Percentiles rank a stretch among this genome's conserved stretches.
Conservation (phyloP, 2,888 invertebrate species). For the Leptopilina syphax region DNA sequence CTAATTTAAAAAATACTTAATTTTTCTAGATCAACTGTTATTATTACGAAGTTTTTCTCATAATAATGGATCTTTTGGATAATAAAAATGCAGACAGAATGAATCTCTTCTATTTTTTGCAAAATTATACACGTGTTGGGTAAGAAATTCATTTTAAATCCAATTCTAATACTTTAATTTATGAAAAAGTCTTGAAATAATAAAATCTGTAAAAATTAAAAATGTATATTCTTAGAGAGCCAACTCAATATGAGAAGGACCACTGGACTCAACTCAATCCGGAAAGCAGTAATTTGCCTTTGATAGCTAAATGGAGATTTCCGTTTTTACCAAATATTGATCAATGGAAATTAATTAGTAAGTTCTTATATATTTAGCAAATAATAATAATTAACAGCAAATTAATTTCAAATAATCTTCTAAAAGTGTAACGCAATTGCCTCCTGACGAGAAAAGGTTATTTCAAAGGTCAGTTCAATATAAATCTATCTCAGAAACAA, state of each 20-base stretch:
- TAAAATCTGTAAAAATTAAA: slow-evolving; percentile 1
- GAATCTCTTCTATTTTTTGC: slow-evolving; percentile 66
- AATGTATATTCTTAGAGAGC: slow-evolving; percentile 65
- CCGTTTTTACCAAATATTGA: slow-evolving; percentile 76
- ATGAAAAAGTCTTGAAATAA: background rate
- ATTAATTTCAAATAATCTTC: too few relatives aligned
- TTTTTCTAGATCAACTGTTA: slow-evolving; percentile 77
- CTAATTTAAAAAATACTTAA: slow-evolving; percentile 7
- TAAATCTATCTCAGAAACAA: too few relatives aligned
- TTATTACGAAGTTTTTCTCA: slow-evolving; percentile 78
- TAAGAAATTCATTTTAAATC: slow-evolving; percentile 45
- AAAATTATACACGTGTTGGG: slow-evolving; percentile 67
- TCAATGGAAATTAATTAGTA: slow-evolving; percentile 76
- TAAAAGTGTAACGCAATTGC: too few relatives aligned
- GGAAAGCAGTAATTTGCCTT: slow-evolving; percentile 75
- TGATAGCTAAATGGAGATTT: slow-evolving; percentile 77
- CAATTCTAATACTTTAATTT: slow-evolving; percentile 7
- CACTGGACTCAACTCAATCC: slow-evolving; percentile 77
- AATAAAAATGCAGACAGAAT: slow-evolving; percentile 63
- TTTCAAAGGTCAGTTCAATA: too few relatives aligned
- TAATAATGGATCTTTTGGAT: slow-evolving; percentile 73
- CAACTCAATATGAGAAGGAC: slow-evolving; percentile 76
- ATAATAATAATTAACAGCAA: too few relatives aligned
- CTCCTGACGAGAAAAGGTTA: too few relatives aligned
- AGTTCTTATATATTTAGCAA: slow-evolving; percentile 21